phyloP scores from a whole-genome alignment of 2,888 invertebrate genomes.

The Ptychoptera albimana region DNA sequence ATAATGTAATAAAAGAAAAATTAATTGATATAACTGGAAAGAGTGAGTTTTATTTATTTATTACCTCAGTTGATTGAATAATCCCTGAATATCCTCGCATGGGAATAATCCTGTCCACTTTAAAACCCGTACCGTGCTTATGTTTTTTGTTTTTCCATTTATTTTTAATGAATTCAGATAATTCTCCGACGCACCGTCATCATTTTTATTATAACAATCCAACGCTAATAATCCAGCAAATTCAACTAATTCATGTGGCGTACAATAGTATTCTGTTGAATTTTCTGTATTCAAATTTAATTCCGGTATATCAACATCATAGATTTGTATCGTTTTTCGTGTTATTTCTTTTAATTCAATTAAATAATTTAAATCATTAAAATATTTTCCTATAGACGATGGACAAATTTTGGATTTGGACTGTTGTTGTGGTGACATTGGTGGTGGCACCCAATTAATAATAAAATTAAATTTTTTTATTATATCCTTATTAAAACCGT shows the following conservation, averaged over 20 bases:
- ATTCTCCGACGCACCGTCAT: conserved; percentile 16
- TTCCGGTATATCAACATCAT: conserved; percentile 22
- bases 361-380: conserved; percentile 29
- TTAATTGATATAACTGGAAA: not conserved
- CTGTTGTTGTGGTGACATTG: too few species aligned
- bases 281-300: conserved; percentile 21
- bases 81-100: conserved; percentile 21
- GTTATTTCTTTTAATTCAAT: conserved; percentile 31
- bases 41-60: conserved; percentile 5
- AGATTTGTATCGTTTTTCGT: conserved; percentile 20
- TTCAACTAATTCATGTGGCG: conserved; percentile 31
- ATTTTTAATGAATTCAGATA: conserved; percentile 24
- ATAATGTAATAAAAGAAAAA: conserved; percentile 9
- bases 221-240: conserved; percentile 38
- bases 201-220: conserved; percentile 22
- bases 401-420: conserved; percentile 32
- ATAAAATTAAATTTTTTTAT: conserved; percentile 7
- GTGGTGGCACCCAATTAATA: conserved; percentile 35
- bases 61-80: conserved; percentile 26
- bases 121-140: conserved; percentile 2
- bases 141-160: conserved; percentile 18
- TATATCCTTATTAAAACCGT: conserved; percentile 1
- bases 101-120: conserved; percentile 36
- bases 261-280: conserved; percentile 16
- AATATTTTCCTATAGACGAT: conserved; percentile 43